Percentiles rank a stretch among this genome's conserved stretches.
These are phyloP conservation scores for Drosophila ohnishii DNA, from an alignment of 1,140 invertebrate genomes.

Conservation along the genomic window DNA sequence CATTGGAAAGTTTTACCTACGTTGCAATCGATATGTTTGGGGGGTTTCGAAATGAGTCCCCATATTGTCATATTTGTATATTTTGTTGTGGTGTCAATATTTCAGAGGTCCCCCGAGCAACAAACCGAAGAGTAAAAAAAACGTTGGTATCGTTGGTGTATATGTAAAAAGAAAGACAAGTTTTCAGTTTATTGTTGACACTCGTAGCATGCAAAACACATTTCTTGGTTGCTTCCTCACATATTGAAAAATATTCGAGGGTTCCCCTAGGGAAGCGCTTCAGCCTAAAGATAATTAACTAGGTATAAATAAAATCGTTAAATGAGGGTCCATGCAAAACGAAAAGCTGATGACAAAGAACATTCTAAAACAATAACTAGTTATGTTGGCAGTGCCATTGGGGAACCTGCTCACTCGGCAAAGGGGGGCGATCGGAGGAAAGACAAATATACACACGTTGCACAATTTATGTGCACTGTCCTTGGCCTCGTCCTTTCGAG, in stretches of 20 bases:
- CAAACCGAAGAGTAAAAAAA: conserved; percentile 52
- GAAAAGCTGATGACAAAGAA: conserved; percentile 12
- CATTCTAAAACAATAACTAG: not conserved
- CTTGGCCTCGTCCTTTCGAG: conserved; percentile 25
- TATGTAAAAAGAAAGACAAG: conserved; percentile 56
- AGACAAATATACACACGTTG: conserved; percentile 66
- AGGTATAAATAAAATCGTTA: not conserved
- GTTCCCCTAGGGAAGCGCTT: not conserved
- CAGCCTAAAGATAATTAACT: not conserved
- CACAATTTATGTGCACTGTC: conserved; percentile 66
- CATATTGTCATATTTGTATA: conserved; percentile 25
- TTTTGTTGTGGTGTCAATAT: conserved; percentile 45
- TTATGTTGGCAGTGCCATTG: conserved; percentile 3
- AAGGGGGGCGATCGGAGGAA: conserved; percentile 36
- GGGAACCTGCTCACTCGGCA: conserved; percentile 37
- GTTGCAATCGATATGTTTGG: conserved; percentile 48
- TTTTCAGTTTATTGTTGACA: conserved; percentile 11
- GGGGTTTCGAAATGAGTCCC: conserved; percentile 10
- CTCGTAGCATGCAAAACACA: conserved; percentile 7
- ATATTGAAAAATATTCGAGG: not conserved
- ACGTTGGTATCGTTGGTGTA: conserved; percentile 37
- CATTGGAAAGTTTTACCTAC: conserved; percentile 68
- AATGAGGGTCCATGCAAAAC: conserved; percentile 25
- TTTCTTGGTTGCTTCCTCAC: not conserved
- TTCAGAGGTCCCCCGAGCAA: conserved; percentile 36